A percentile compares a stretch with the other conserved stretches of the same genome.
Evolutionary conservation across 1,140 invertebrate species (phyloP).

Genomic region (Arctopsyche grandis): DNA sequence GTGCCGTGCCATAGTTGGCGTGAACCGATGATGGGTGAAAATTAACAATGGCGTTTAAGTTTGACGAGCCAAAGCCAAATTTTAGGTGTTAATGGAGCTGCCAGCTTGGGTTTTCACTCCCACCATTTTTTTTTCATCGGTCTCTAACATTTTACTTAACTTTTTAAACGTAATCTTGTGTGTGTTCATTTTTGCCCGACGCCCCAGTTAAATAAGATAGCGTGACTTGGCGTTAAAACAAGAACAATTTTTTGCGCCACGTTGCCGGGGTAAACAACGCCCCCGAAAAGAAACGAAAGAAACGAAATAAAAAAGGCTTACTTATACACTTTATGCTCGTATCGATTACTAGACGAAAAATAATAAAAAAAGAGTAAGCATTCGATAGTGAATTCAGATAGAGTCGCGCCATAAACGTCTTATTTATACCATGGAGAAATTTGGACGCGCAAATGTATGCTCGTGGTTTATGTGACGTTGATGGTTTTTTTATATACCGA

Average conservation of each 20-base stretch:
- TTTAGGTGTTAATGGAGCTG: slow-evolving; percentile 1
- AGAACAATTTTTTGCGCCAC: slow-evolving; percentile 14
- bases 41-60: slow-evolving; percentile 1
- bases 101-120: neutral
- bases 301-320: neutral
- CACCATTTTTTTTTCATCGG: neutral
- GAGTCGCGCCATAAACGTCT: slow-evolving; percentile 23
- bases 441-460: slow-evolving; percentile 3
- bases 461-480: neutral
- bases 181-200: slow-evolving; percentile 6
- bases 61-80: neutral
- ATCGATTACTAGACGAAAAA: slow-evolving; percentile 11
- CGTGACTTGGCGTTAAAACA: slow-evolving; percentile 28
- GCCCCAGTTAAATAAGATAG: slow-evolving; percentile 24
- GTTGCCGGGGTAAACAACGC: neutral
- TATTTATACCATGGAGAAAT: slow-evolving; percentile 16
- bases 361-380: neutral
- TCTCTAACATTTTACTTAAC: slow-evolving; percentile 16
- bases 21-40: neutral
- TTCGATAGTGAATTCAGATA: slow-evolving; percentile 15
- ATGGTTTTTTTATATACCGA: slow-evolving; percentile 2
- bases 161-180: slow-evolving; percentile 12
- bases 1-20: too few species aligned
- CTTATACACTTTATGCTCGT: neutral
- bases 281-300: slow-evolving; percentile 5